These are phyloP conservation scores for Lethocerus indicus DNA, from an alignment of 1,140 invertebrate genomes.

Conservation along the genomic window DNA sequence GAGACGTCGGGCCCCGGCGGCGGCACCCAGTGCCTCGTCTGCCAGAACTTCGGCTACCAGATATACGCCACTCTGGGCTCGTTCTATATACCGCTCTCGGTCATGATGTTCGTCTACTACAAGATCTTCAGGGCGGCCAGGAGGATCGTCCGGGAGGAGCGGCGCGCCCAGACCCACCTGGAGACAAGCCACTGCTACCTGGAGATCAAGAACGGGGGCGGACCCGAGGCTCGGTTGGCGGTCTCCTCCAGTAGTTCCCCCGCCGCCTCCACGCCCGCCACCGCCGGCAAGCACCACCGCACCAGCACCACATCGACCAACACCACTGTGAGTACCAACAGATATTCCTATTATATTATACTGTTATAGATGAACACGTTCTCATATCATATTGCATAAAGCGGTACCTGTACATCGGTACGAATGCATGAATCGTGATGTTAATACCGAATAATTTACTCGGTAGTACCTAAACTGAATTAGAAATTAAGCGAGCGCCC, in stretches of 20 bases:
- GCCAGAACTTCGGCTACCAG: conserved; percentile 66
- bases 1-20: conserved; percentile 28
- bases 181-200: conserved; percentile 55
- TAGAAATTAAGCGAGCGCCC: no score
- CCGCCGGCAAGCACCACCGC: conserved; percentile 26
- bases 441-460: no score
- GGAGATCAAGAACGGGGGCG: conserved; percentile 47
- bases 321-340: conserved; percentile 34
- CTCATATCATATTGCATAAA: no score
- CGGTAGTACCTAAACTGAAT: no score
- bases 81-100: conserved; percentile 74
- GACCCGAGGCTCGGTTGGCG: conserved; percentile 37
- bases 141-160: conserved; percentile 70
- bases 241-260: conserved; percentile 20
- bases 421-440: no score
- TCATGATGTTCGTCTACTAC: conserved; percentile 84
- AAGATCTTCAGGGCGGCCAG: conserved; percentile 76
- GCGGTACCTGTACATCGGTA: no score
- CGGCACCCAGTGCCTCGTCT: conserved; percentile 59
- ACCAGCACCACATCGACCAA: conserved; percentile 39
- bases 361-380: no score
- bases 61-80: conserved; percentile 79
- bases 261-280: no score
- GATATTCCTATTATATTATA: no score
- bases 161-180: conserved; percentile 63